Base-by-base conservation (phyloP, 2,888 invertebrate species). In the Nephrotoma flavescens region DNA sequence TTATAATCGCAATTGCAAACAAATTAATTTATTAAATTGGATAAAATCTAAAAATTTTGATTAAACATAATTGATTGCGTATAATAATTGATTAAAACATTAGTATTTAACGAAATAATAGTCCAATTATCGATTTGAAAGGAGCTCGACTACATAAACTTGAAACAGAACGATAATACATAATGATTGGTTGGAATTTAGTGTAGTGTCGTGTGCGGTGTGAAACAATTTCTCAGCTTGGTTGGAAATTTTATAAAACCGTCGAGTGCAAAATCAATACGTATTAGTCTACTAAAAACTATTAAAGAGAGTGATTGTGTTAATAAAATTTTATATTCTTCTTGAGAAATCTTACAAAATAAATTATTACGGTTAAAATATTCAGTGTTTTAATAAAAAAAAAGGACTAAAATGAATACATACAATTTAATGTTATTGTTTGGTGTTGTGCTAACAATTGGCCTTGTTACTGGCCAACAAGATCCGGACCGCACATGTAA, bases 171-270 rank as follows among this genome's bases (percentile, higher is more conserved):
- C 6, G 19, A 71, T 71, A 57, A 71, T 31, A 71, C 9, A 4
- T 9, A 4, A 31, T 7, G 71, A 71, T 71, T 71, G 71, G 71
- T 71, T 71, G 0, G 19, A 31, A n/a, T 57, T 71, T 71, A 31
- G 31, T 71, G 71, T 86, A 42, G 86, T 86, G 83, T 15, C 87
- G 87, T 83, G 87, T 84, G 86, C n/a, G n/a, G n/a, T n/a, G n/a
- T n/a, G n/a, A n/a, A 87, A 86, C 86, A 83, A 85, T 86, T 45
- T 45, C 86, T 83, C 85, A 85, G 84, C 86, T 85, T 42, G 42
- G 19, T 85, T 42, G 42, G 19, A 86, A 57, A 84, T 47, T 44
- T 12, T 84, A 86, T 71, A 71, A 71, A 87, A 57, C 84, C n/a
- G n/a, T 84, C 42, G 84, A 84, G 84, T 84, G 84, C 84, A 84